phyloP scores from a whole-genome alignment of 2,888 invertebrate genomes.

The Eupeodes luniger region DNA sequence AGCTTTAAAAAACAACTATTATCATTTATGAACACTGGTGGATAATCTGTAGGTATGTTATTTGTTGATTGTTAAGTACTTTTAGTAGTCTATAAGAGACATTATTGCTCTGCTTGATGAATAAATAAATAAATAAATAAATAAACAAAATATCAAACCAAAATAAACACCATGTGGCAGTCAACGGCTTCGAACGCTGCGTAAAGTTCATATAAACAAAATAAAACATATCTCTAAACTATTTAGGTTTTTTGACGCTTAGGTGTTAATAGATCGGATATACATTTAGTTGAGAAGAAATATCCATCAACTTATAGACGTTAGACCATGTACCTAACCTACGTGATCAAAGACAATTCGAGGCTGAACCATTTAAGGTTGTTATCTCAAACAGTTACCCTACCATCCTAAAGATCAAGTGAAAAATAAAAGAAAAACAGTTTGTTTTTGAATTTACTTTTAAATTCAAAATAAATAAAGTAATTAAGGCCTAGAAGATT shows the following conservation, averaged over 20 bases:
- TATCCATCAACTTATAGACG: background rate
- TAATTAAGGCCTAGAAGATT: background rate
- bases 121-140: too few relatives aligned
- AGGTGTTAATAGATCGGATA: conserved; percentile 44
- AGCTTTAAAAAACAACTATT: too few relatives aligned
- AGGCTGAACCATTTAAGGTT: conserved; percentile 29
- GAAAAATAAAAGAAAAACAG: background rate
- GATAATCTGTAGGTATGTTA: too few relatives aligned
- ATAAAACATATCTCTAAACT: background rate
- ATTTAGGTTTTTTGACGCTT: conserved; percentile 30
- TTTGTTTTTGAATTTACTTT: background rate
- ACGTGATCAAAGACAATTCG: conserved; percentile 51
- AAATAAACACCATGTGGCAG: conserved; percentile 26
- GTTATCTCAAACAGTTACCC: background rate
- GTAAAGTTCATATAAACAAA: background rate
- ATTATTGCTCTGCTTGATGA: too few relatives aligned
- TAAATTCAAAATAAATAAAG: background rate
- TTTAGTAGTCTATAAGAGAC: too few relatives aligned
- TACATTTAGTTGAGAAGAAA: conserved; percentile 5
- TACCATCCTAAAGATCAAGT: background rate
- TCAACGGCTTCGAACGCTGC: background rate
- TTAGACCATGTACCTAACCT: background rate
- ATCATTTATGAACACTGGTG: too few relatives aligned
- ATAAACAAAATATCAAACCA: conserved; percentile 14
- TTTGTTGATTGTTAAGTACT: too few relatives aligned